Evolutionary conservation across 2,113 vertebrate genomes (phyloP).

Genomic region (Oncorhynchus keta): DNA sequence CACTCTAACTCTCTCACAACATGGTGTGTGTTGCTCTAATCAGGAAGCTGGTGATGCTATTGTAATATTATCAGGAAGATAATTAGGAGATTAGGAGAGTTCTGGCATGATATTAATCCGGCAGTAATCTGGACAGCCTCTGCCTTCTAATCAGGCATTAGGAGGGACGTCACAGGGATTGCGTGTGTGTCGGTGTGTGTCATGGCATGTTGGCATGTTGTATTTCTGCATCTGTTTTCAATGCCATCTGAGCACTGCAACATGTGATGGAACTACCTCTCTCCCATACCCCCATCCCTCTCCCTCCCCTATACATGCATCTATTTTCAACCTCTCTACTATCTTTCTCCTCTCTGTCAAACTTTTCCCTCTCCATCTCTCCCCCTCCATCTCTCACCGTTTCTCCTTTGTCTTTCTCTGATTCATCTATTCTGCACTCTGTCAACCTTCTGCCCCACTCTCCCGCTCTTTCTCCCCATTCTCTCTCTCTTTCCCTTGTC

Average conservation of each 20-base stretch:
- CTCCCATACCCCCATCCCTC: no score
- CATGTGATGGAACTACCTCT: no score
- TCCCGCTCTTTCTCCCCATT: no score
- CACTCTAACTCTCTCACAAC: not conserved
- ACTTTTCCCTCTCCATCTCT: no score
- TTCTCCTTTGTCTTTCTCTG: no score
- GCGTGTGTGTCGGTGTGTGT: not conserved
- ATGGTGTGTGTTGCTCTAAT: not conserved
- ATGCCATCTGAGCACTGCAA: not conserved
- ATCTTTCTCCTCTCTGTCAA: no score
- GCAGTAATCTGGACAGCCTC: not conserved
- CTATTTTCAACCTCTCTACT: no score
- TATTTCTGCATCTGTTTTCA: not conserved
- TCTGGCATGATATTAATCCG: not conserved
- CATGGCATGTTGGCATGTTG: not conserved
- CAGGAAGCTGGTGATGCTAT: not conserved
- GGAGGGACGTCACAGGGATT: not conserved
- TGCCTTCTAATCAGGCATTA: not conserved
- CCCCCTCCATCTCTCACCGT: no score
- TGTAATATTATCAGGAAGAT: not conserved
- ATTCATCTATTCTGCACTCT: no score
- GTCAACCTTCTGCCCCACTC: no score
- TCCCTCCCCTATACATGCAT: no score
- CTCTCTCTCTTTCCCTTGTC: no score
- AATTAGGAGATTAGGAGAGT: not conserved